phyloP scores from a whole-genome alignment of 2,113 vertebrate species.

The Mionectes macconnelli region DNA sequence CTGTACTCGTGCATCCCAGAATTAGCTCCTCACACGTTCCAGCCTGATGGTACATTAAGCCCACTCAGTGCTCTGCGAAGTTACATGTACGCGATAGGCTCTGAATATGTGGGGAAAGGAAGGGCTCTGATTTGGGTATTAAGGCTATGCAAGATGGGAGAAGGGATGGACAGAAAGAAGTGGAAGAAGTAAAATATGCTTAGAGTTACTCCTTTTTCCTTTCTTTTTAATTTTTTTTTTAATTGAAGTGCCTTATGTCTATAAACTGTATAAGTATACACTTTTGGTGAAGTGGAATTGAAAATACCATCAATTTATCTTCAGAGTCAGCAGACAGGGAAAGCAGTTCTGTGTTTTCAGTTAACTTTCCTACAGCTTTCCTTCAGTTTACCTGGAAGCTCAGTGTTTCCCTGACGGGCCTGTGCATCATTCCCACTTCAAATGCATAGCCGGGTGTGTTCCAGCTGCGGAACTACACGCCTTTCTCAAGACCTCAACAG shows the following conservation, averaged over 20 bases:
- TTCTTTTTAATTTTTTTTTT: background rate
- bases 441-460: background rate
- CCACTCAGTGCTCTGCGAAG: conserved; percentile 51
- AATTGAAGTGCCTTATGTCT: background rate
- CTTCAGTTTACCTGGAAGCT: background rate
- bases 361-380: background rate
- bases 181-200: background rate
- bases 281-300: background rate
- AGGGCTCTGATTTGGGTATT: background rate
- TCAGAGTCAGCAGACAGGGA: background rate
- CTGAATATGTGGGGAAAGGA: background rate
- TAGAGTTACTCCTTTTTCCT: background rate
- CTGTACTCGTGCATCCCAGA: conserved; percentile 48
- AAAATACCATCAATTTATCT: background rate
- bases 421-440: background rate
- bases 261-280: background rate
- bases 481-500: background rate
- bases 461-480: background rate
- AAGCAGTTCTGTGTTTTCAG: background rate
- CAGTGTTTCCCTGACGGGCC: background rate
- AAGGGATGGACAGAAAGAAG: background rate
- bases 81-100: background rate
- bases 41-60: conserved; percentile 60
- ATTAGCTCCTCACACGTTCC: conserved; percentile 60
- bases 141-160: background rate